Evolutionary conservation across 2,888 invertebrate genomes (phyloP).

Genomic region (Thera britannica): DNA sequence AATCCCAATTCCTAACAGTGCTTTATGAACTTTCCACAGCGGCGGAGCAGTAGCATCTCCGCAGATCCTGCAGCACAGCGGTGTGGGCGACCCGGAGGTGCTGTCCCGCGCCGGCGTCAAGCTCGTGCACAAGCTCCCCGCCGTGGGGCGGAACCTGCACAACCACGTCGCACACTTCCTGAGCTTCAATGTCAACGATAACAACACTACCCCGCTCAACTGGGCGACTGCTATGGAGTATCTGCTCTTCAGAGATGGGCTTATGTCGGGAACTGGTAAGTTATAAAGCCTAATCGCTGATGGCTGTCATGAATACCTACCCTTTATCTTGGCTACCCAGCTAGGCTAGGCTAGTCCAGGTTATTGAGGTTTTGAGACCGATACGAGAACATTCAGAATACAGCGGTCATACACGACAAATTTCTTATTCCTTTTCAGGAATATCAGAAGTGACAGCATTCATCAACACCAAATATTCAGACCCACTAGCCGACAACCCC

Average conservation of each 20-base stretch:
- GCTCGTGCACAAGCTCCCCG: conserved; percentile 89
- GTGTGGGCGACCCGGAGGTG: conserved; percentile 92
- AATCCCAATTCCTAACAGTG: background rate
- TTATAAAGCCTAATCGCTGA: background rate
- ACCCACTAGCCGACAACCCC: conserved; percentile 90
- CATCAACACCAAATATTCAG: conserved; percentile 91
- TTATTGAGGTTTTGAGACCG: too few relatives aligned
- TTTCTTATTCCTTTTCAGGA: conserved; percentile 68
- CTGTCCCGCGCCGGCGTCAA: conserved; percentile 87
- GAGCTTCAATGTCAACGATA: conserved; percentile 92
- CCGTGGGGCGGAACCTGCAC: conserved; percentile 93
- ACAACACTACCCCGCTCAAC: conserved; percentile 93
- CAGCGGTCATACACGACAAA: background rate
- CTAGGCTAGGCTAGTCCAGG: too few relatives aligned
- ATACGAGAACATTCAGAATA: too few relatives aligned
- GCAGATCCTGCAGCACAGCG: conserved; percentile 95
- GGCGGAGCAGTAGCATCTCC: conserved; percentile 97
- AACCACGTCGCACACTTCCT: conserved; percentile 93
- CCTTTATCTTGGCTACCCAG: background rate
- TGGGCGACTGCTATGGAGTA: conserved; percentile 98
- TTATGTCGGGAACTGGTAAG: conserved; percentile 94
- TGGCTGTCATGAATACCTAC: too few relatives aligned
- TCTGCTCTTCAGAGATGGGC: conserved; percentile 92
- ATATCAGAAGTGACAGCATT: conserved; percentile 94
- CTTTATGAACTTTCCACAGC: conserved; percentile 50